Percentiles rank a stretch among this genome's conserved stretches.
Evolutionary conservation across 2,797 vertebrate genomes (phyloP).

Genomic region (Pyrocephalus nanus): DNA sequence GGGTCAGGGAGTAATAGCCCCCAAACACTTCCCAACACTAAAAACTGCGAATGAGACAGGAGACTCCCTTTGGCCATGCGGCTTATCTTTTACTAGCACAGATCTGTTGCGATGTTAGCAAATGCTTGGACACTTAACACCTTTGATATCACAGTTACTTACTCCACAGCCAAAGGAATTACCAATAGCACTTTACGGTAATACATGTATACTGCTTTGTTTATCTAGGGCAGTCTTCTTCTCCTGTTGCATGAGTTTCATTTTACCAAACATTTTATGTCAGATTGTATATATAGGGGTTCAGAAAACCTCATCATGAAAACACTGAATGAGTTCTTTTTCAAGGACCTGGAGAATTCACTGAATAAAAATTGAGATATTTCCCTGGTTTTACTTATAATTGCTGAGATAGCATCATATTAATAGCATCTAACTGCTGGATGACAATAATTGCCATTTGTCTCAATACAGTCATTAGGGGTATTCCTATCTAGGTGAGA

Average conservation of each 20-base stretch:
- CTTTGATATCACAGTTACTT: background rate
- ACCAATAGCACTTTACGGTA: background rate
- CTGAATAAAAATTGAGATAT: background rate
- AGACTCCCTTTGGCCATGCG: background rate
- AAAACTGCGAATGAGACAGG: background rate
- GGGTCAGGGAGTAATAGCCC: background rate
- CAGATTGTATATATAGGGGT: background rate
- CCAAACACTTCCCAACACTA: background rate
- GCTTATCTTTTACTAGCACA: background rate
- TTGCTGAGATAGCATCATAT: background rate
- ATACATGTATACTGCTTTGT: background rate
- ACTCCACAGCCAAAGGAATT: background rate
- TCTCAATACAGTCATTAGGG: background rate
- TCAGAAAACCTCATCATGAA: background rate
- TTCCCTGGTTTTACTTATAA: background rate
- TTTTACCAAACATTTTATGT: background rate
- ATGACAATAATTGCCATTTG: background rate
- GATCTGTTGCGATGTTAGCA: background rate
- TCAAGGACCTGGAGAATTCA: background rate
- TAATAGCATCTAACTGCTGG: background rate
- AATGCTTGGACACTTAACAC: background rate
- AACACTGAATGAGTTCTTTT: background rate
- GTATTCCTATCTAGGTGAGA: background rate
- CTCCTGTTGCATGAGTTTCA: background rate
- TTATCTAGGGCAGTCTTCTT: background rate